Base-by-base conservation (phyloP, 2,797 vertebrate species). In the Liparis tanakae region DNA sequence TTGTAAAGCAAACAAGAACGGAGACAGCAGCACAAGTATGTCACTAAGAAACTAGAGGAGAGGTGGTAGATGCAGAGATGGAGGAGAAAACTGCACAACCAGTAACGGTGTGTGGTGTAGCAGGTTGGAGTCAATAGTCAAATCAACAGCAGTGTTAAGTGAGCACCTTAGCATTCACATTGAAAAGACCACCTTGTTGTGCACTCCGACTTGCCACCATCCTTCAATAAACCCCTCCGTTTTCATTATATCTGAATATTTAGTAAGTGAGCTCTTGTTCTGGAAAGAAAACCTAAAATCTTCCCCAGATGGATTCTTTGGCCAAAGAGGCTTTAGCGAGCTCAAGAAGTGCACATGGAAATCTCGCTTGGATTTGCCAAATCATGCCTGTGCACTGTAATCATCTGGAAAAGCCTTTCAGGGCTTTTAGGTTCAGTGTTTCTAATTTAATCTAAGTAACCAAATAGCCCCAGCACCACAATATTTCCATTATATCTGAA, bases 281-380 rank as follows among this genome's bases (percentile, higher is more conserved):
- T 78, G 74, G 68, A 78, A 79, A 74, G 71, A 72, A 80, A 78
- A 58, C 25, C 13, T 8, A 12, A 83, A 78, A 64, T 56, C 30
- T 78, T 69, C 68, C 58, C 48, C 51, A 41, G 64, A 76, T 59
- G 61, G 41, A 61, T 74, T 72, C 30, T 77, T 60, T 34, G 48
- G 67, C 81, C 79, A 70, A 33, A 70, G 22, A 25, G 69, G 62
- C 55, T 55, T 70, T 71, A 50, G 56, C 1, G 25, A 54, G 73
- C 57, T 73, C 39, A 53, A 66, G 44, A 67, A n/a, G 39, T 67
- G 67, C 73, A 70, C 64, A 71, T 57, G 72, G 76, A 80, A 85
- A 82, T 74, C 50, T 77, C 22, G 54, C 50, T 56, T 56, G 78
- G 74, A 79, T 74, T 68, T 72, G 76, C 67, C 70, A 88, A 72